Evolutionary conservation across 1,140 invertebrate genomes (phyloP).

Genomic region (Argopecten irradians): DNA sequence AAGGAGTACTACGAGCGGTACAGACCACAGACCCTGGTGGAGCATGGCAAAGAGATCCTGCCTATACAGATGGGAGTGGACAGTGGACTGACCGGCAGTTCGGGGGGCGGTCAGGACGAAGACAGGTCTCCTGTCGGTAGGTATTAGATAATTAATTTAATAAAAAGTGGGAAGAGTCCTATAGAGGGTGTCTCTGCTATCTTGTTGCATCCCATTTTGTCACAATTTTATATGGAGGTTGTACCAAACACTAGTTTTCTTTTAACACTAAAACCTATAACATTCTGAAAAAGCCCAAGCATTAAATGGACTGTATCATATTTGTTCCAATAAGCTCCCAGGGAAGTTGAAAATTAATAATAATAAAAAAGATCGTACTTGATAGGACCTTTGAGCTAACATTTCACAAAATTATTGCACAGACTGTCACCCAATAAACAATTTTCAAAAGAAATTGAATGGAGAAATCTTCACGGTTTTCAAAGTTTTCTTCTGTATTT

Average conservation of each 20-base stretch:
- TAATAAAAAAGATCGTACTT: too few species aligned
- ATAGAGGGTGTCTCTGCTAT: not conserved
- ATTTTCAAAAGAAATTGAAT: too few species aligned
- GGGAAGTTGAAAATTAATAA: too few species aligned
- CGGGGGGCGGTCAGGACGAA: slow-evolving; percentile 51
- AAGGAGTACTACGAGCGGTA: slow-evolving; percentile 91
- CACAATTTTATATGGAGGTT: too few species aligned
- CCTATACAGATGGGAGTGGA: slow-evolving; percentile 68
- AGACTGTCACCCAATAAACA: too few species aligned
- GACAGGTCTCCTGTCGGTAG: slow-evolving; percentile 67
- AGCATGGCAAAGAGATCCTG: slow-evolving; percentile 74
- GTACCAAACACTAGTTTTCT: not conserved
- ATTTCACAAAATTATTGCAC: too few species aligned
- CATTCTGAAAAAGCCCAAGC: not conserved
- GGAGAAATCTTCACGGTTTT: too few species aligned
- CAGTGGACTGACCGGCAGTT: slow-evolving; percentile 49
- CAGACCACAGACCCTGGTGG: slow-evolving; percentile 78
- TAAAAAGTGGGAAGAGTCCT: not conserved
- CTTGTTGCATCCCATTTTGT: not conserved
- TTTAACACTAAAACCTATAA: not conserved
- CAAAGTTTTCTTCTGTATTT: too few species aligned
- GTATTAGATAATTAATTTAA: not conserved
- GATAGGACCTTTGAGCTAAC: too few species aligned
- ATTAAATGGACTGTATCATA: too few species aligned
- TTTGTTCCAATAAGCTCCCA: too few species aligned